Percentiles rank a stretch among this genome's conserved stretches.
Evolutionary conservation across 2,888 invertebrate species (phyloP).

Genomic region (Villa cingulata): DNA sequence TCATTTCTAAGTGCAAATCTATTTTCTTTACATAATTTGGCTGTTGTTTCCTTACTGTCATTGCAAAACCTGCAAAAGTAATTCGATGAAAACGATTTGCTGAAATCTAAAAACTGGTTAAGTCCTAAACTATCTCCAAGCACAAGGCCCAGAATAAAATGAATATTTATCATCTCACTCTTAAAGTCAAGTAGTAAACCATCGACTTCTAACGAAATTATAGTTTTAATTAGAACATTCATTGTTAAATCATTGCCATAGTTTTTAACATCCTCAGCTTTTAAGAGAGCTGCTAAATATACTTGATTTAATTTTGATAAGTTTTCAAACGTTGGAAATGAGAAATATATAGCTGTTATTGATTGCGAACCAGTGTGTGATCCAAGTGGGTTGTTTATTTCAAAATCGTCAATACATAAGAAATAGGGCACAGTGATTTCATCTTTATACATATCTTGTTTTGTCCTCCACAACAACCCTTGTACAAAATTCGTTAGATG

Average conservation of each 20-base stretch:
- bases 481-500: conserved; percentile 16
- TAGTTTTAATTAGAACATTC: neutral
- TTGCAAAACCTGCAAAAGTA: conserved; percentile 8
- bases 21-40: neutral
- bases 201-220: conserved; percentile 5
- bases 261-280: neutral
- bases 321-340: neutral
- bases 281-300: neutral
- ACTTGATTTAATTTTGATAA: conserved; percentile 1
- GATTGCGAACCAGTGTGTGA: conserved; percentile 11
- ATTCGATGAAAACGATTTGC: conserved; percentile 6
- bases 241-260: neutral
- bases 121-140: conserved; percentile 4
- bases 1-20: neutral
- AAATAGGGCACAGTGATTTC: conserved; percentile 16
- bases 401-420: conserved; percentile 18
- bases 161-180: neutral
- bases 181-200: neutral
- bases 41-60: neutral
- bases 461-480: conserved; percentile 17
- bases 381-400: conserved; percentile 20
- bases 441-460: conserved; percentile 13
- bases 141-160: conserved; percentile 4
- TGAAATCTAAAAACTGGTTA: conserved; percentile 5
- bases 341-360: conserved; percentile 1